phyloP scores from a whole-genome alignment of 2,797 vertebrate species.

The Sebastes taczanowskii region DNA sequence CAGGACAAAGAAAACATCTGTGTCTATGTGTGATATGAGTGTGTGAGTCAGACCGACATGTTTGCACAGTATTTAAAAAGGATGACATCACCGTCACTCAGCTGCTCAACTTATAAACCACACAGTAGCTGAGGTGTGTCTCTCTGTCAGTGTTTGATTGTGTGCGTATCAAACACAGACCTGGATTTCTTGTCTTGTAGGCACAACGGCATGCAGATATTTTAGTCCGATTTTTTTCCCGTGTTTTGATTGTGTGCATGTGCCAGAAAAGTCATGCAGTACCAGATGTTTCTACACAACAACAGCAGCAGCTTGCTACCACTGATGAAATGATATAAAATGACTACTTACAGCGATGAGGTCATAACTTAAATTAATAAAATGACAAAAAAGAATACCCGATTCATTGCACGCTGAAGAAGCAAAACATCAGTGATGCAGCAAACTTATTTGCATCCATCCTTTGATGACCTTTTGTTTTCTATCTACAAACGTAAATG shows the following conservation, averaged over 20 bases:
- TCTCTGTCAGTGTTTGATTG: not conserved
- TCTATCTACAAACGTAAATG: not conserved
- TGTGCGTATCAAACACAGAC: not conserved
- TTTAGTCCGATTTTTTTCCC: not conserved
- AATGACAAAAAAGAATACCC: not conserved
- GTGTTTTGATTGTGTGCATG: not conserved
- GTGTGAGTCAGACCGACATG: conserved; percentile 1
- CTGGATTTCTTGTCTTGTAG: not conserved
- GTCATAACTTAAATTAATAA: not conserved
- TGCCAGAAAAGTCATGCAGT: not conserved
- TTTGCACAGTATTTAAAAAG: not conserved
- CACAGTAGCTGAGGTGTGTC: not conserved
- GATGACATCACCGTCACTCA: conserved; percentile 20
- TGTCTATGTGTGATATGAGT: not conserved
- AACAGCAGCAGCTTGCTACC: not conserved
- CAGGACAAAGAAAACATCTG: not conserved
- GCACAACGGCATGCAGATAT: not conserved
- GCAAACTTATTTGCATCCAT: not conserved
- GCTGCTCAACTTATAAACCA: not conserved
- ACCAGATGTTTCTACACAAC: conserved; percentile 5
- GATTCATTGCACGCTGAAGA: not conserved
- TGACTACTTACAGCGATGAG: not conserved
- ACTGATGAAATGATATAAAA: not conserved
- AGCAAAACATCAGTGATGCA: not conserved
- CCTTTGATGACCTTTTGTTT: not conserved